Evolutionary conservation across 2,797 vertebrate genomes (phyloP).

Genomic region (Enoplosus armatus): DNA sequence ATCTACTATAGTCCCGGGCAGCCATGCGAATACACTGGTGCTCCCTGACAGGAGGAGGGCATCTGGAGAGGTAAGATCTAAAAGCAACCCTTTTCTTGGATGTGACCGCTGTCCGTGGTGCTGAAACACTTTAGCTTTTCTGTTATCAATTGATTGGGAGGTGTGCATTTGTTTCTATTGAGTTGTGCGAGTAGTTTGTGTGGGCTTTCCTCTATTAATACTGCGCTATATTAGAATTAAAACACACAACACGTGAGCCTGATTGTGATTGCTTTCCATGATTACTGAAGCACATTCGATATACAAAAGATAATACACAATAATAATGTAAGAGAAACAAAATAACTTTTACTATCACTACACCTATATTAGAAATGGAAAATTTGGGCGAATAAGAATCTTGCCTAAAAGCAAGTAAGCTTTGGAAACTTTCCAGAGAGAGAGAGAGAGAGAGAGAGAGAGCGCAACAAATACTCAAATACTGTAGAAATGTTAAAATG

Average conservation of each 20-base stretch:
- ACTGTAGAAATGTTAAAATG: too few species aligned
- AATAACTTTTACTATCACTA: too few species aligned
- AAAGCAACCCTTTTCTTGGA: background rate
- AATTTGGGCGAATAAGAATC: too few species aligned
- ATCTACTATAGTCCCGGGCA: constrained; percentile 54
- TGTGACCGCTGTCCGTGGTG: background rate
- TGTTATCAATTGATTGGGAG: background rate
- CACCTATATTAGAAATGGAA: too few species aligned
- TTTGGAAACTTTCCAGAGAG: too few species aligned
- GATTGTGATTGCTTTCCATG: background rate
- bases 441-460: background rate
- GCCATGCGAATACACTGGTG: constrained; percentile 20
- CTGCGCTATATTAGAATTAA: background rate
- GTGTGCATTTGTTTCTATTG: background rate
- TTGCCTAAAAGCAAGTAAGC: too few species aligned
- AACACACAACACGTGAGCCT: background rate
- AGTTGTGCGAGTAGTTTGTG: accelerated
- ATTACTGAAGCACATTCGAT: background rate
- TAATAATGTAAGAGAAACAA: background rate
- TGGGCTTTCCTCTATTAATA: background rate
- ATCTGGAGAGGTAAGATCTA: constrained; percentile 54
- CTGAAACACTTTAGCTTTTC: background rate
- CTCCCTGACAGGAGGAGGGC: constrained; percentile 26
- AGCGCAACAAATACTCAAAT: too few species aligned
- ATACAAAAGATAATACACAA: background rate